Evolutionary conservation across 2,113 vertebrate genomes (phyloP).

Genomic region (Speoplatyrhinus poulsoni): DNA sequence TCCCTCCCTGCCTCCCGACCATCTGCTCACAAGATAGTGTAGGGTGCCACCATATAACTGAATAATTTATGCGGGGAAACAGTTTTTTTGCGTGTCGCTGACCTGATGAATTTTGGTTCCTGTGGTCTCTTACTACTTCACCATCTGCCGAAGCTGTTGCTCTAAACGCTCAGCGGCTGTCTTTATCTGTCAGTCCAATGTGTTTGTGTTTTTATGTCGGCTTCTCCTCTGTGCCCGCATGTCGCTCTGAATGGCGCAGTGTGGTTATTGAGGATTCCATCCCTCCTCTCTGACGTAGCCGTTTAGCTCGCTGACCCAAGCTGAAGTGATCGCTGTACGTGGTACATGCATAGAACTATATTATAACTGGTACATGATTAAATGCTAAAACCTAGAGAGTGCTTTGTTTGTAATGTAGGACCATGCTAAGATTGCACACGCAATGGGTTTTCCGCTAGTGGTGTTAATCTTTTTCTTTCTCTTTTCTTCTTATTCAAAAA

Average conservation of each 20-base stretch:
- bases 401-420: slow-evolving; percentile 37
- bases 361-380: slow-evolving; percentile 53
- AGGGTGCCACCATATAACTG: slow-evolving; percentile 49
- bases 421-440: slow-evolving; percentile 22
- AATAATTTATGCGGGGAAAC: slow-evolving; percentile 64
- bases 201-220: slow-evolving; percentile 46
- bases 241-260: slow-evolving; percentile 54
- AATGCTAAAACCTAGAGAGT: slow-evolving; percentile 61
- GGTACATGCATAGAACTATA: slow-evolving; percentile 31
- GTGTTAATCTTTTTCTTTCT: slow-evolving; percentile 5
- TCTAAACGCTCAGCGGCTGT: slow-evolving; percentile 53
- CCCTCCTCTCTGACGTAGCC: slow-evolving; percentile 42
- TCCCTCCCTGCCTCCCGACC: slow-evolving; percentile 19
- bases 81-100: slow-evolving; percentile 52
- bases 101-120: slow-evolving; percentile 64
- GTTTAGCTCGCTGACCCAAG: slow-evolving; percentile 55
- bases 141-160: slow-evolving; percentile 37
- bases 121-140: slow-evolving; percentile 25
- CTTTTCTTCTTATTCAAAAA: slow-evolving; percentile 38
- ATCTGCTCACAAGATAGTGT: slow-evolving; percentile 48
- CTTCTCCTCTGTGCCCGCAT: slow-evolving; percentile 50
- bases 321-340: slow-evolving; percentile 48
- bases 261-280: slow-evolving; percentile 68
- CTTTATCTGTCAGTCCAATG: slow-evolving; percentile 63
- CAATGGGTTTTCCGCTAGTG: not conserved